Evolutionary conservation across 2,888 invertebrate species (phyloP).

Genomic region (Microdon myrmicae): DNA sequence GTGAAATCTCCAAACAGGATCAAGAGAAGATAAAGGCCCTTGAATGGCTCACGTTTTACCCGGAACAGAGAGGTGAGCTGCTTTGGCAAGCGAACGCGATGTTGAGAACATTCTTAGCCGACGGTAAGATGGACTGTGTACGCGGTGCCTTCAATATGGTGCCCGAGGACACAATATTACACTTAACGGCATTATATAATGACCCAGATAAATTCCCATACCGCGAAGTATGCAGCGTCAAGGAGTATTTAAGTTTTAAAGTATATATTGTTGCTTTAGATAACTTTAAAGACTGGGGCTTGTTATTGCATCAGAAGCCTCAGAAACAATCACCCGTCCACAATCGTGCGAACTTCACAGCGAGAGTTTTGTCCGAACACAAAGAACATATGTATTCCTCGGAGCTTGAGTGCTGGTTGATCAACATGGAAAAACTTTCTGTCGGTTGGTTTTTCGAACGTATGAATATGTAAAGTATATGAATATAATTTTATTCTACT

Average conservation of each 20-base stretch:
- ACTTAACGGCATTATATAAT: slow-evolving; percentile 68
- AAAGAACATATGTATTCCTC: slow-evolving; percentile 80
- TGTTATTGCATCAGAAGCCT: slow-evolving; percentile 83
- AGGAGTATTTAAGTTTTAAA: slow-evolving; percentile 89
- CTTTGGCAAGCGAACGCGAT: slow-evolving; percentile 89
- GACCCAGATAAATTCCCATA: slow-evolving; percentile 68
- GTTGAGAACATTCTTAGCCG: slow-evolving; percentile 84
- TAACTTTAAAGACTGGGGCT: slow-evolving; percentile 89
- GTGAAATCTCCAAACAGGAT: slow-evolving; percentile 76
- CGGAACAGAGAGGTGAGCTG: slow-evolving; percentile 81
- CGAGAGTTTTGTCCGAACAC: slow-evolving; percentile 89
- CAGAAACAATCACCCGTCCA: slow-evolving; percentile 72
- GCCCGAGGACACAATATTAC: slow-evolving; percentile 73
- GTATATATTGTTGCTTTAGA: slow-evolving; percentile 89
- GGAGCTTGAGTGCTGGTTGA: slow-evolving; percentile 79
- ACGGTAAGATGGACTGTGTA: slow-evolving; percentile 85
- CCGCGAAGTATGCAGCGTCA: slow-evolving; percentile 69
- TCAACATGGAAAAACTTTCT: neutral
- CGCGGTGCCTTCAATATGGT: slow-evolving; percentile 79
- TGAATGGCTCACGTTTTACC: slow-evolving; percentile 87
- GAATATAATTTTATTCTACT: slow-evolving; percentile 54
- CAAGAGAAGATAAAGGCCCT: slow-evolving; percentile 79
- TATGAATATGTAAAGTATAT: neutral
- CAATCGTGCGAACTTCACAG: slow-evolving; percentile 79
- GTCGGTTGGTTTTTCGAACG: neutral